Evolutionary conservation across 2,888 invertebrate species (phyloP).

Genomic region (Ypsolopha scabrella): DNA sequence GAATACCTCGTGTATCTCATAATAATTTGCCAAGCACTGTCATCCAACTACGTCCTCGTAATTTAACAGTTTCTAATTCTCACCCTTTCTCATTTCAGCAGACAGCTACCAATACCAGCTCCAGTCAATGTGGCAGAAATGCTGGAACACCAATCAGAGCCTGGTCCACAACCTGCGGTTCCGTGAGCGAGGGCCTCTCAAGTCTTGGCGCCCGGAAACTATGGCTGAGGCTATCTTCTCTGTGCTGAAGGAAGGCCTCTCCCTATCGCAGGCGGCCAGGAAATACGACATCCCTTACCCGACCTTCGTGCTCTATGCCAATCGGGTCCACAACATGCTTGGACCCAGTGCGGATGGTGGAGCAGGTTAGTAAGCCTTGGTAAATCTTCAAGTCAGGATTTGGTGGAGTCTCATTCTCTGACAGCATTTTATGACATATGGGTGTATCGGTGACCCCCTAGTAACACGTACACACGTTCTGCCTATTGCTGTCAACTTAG

Average conservation of each 20-base stretch:
- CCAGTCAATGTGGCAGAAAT: slow-evolving; percentile 96
- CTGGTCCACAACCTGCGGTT: slow-evolving; percentile 91
- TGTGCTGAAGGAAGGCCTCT: slow-evolving; percentile 90
- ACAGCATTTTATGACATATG: too few species aligned
- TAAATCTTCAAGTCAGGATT: not conserved
- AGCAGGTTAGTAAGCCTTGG: slow-evolving; percentile 73
- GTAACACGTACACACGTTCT: too few species aligned
- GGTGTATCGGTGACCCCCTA: too few species aligned
- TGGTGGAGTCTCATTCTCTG: too few species aligned
- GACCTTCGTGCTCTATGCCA: slow-evolving; percentile 93
- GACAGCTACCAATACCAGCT: slow-evolving; percentile 96
- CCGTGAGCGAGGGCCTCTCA: slow-evolving; percentile 91
- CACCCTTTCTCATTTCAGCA: slow-evolving; percentile 69
- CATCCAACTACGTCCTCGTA: too few species aligned
- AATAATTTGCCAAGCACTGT: too few species aligned
- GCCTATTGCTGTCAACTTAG: too few species aligned
- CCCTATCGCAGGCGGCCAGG: slow-evolving; percentile 89
- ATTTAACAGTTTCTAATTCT: too few species aligned
- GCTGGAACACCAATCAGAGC: slow-evolving; percentile 94
- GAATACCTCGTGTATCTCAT: too few species aligned
- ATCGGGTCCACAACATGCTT: slow-evolving; percentile 93
- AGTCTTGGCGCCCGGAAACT: slow-evolving; percentile 94
- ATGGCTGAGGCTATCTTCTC: slow-evolving; percentile 96
- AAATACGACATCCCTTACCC: slow-evolving; percentile 96
- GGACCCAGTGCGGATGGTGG: slow-evolving; percentile 93